Evolutionary conservation across 2,797 vertebrate species (phyloP).

Genomic region (Bufotes viridis): DNA sequence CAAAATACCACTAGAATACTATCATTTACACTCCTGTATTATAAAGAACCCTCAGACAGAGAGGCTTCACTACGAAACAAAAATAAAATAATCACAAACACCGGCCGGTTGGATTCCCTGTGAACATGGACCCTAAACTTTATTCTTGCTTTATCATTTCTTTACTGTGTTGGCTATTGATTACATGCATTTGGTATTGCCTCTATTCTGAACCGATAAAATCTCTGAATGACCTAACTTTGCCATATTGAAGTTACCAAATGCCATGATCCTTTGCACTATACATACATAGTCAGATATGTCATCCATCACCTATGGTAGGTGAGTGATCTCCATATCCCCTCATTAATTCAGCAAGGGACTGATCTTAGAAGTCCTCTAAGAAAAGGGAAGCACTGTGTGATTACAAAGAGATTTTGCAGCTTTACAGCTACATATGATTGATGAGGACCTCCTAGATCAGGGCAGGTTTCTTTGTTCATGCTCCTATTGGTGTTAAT

Average conservation of each 20-base stretch:
- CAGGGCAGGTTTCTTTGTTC: neutral
- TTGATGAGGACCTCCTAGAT: neutral
- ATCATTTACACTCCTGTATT: too few relatives aligned
- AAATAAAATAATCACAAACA: too few relatives aligned
- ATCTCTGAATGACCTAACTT: too few relatives aligned
- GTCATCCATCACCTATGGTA: neutral
- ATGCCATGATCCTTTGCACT: neutral
- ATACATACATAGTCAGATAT: neutral
- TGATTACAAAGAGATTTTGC: neutral
- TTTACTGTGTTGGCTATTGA: too few relatives aligned
- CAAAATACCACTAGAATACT: too few relatives aligned
- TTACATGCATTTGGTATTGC: neutral
- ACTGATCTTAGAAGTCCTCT: neutral
- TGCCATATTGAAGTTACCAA: neutral
- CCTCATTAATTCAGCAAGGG: neutral
- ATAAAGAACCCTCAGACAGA: too few relatives aligned
- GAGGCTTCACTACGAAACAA: too few relatives aligned
- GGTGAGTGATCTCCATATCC: neutral
- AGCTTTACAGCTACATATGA: neutral
- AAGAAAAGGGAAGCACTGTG: neutral
- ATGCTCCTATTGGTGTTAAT: neutral
- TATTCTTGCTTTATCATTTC: too few relatives aligned
- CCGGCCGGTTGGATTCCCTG: too few relatives aligned
- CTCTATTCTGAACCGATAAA: neutral
- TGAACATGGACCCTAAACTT: too few relatives aligned